A percentile compares a stretch with the other conserved stretches of the same genome.
phyloP scores from a whole-genome alignment of 2,113 vertebrate species.

The Sander vitreus region DNA sequence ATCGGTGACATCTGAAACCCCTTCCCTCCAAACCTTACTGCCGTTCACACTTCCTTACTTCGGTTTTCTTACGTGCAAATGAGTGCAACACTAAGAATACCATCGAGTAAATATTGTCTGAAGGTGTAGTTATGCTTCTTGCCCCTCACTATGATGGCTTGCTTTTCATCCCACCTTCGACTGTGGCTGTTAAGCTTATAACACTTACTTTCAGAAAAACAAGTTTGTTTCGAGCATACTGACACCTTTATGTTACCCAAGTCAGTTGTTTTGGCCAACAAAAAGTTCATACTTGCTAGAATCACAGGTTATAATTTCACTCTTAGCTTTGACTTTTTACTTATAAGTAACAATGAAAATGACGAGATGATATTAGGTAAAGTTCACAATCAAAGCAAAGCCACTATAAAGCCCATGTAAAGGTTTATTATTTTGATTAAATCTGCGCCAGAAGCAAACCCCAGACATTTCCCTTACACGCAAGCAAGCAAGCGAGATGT shows the following conservation, averaged over 20 bases:
- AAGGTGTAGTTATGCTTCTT: constrained; percentile 14
- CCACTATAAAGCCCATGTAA: constrained; percentile 63
- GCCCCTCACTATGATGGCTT: neutral
- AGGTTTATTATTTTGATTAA: constrained; percentile 54
- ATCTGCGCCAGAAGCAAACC: constrained; percentile 65
- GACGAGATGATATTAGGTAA: constrained; percentile 43
- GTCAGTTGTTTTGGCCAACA: constrained; percentile 39
- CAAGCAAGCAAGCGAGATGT: neutral
- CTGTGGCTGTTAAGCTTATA: neutral
- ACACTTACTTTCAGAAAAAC: neutral
- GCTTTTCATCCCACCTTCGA: no score
- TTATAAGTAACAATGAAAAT: constrained; percentile 49
- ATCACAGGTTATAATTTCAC: constrained; percentile 28
- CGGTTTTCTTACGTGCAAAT: neutral
- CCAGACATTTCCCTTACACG: constrained; percentile 41
- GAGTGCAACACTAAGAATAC: constrained; percentile 28
- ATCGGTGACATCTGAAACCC: neutral
- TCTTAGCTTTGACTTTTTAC: constrained; percentile 29
- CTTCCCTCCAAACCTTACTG: neutral
- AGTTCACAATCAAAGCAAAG: constrained; percentile 78
- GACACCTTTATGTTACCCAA: neutral
- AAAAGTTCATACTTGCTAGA: constrained; percentile 31
- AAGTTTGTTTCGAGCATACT: neutral
- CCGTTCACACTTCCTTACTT: neutral
- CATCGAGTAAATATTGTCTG: constrained; percentile 46